Evolutionary conservation across 2,113 vertebrate species (phyloP), one percentile per base, ranked within the genome.

Genomic region (Callorhinus ursinus): DNA sequence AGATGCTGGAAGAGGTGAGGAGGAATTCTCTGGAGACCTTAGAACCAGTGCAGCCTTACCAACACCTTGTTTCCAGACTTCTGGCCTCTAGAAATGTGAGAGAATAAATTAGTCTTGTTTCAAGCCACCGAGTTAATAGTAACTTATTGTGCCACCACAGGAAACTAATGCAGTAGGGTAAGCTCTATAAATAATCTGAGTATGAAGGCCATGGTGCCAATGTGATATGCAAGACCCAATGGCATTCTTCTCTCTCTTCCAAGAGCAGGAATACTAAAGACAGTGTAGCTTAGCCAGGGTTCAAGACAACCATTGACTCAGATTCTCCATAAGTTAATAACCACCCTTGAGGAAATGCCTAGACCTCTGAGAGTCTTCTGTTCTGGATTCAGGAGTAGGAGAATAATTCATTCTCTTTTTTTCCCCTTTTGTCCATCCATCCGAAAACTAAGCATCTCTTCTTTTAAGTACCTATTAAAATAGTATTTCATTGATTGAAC

Each of bases 21-120:
- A 63, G 46, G 4, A 46, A 16, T 33, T 39, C 21, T 13, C 57
- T 31, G 16, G 74, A 76, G 13, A 3, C 28, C 42, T 74, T 36
- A 77, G 57, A 39, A 12, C 9, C 7, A 63, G 1, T 0, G 0
- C 0, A 0, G 13, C 31, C 33, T 51, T 67, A 21, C 42, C 8
- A 67, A 59, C 19, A 61, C 51, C 39, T 80, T 42, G 49, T 63
- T 57, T 83, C 49, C 57, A 46, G 36, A 83, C 26, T 39, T 88
- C 33, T 71, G 11, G 36, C 18, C 71, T 51, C 61, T 39, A 28
- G 93, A 65, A 67, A n/a, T 1, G 0, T 4, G 21, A 67, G 61
- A 80, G 57, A 61, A 88, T 46, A 79, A 55, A 28, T 2, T n/a
- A 15, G 11, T 67, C 39, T 42, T 77, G 55, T 92, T 85, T 33